Conservation (phyloP, 2,113 vertebrate species). For the Hydropotes inermis region DNA sequence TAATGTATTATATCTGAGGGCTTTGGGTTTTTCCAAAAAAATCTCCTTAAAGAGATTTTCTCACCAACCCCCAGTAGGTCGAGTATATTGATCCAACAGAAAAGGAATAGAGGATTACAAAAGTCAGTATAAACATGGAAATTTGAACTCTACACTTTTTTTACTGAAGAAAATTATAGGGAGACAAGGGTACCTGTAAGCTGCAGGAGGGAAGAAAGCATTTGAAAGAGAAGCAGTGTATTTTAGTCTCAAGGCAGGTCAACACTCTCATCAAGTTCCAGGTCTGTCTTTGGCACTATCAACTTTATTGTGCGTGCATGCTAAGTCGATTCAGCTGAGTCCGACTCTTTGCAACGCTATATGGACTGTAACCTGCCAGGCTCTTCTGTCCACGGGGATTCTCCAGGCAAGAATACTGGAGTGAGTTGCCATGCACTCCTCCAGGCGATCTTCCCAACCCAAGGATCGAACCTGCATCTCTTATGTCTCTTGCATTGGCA, state of each 20-base stretch:
- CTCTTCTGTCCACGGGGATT: neutral
- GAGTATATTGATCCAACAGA: neutral
- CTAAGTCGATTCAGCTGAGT: neutral
- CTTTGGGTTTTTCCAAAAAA: neutral
- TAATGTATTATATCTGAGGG: conserved; percentile 48
- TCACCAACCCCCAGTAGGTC: conserved; percentile 2
- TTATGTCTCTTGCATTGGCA: neutral
- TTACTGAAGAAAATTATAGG: neutral
- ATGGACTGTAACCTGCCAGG: neutral
- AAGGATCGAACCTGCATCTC: neutral
- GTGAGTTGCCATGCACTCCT: neutral
- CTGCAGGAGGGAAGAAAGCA: neutral
- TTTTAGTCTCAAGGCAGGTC: neutral
- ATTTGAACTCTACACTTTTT: neutral
- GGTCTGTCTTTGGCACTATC: neutral
- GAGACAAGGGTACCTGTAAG: neutral
- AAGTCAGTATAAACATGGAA: neutral
- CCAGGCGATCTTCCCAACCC: neutral
- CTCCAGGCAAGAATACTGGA: neutral
- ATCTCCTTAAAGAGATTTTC: conserved; percentile 25
- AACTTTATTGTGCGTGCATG: neutral
- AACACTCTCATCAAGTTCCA: neutral
- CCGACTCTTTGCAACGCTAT: neutral
- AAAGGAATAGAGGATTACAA: neutral
- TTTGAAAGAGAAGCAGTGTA: neutral